Base-by-base conservation (phyloP, 2,888 invertebrate species). In the Caenorhabditis sp. region DNA sequence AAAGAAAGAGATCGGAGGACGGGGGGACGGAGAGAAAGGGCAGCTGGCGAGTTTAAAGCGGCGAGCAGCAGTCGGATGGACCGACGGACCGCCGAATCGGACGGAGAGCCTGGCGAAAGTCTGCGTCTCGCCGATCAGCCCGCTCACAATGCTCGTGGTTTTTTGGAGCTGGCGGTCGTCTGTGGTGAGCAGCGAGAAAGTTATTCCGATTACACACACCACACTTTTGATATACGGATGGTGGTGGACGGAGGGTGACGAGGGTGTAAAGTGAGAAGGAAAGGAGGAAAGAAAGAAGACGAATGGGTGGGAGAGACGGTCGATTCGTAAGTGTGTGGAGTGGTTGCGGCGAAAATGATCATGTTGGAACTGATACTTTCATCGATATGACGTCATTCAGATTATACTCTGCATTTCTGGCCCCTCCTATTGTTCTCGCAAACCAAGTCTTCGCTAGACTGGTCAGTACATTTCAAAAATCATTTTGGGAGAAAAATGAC, bases 11-110 rank as follows among this genome's bases (percentile, higher is more conserved):
- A 3, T 3, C 8, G n/a, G 2, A n/a, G 20, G 13, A 48, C 2
- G 9, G 13, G 43, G 63, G 63, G 73, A 53, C 52, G 27, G 24
- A 65, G 73, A 66, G 65, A 73, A 73, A 45, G 73, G 66, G 74
- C 74, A 74, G 74, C 74, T 74, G 74, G 74, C 55, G 73, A 65
- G 65, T 74, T 74, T 74, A 66, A 74, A 65, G 53, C 32, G 48
- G 26, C 26, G 50, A 52, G 45, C 41, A 41, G 59, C 50, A 39
- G 43, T 17, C 30, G 22, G 35, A 17, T 20, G 35, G 52, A 32
- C 20, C 35, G 32, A 32, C 41, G 55, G 63, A 43, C 63, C 53
- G 27, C 52, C 41, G 20, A 22, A 6, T 4, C 41, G 46, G 46
- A 43, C 43, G 15, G 37, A 7, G 26, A 24, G 26, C 48, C 17